These are phyloP conservation scores for Clusia tigrina DNA, from an alignment of 2,888 invertebrate genomes.

Conservation along the genomic window DNA sequence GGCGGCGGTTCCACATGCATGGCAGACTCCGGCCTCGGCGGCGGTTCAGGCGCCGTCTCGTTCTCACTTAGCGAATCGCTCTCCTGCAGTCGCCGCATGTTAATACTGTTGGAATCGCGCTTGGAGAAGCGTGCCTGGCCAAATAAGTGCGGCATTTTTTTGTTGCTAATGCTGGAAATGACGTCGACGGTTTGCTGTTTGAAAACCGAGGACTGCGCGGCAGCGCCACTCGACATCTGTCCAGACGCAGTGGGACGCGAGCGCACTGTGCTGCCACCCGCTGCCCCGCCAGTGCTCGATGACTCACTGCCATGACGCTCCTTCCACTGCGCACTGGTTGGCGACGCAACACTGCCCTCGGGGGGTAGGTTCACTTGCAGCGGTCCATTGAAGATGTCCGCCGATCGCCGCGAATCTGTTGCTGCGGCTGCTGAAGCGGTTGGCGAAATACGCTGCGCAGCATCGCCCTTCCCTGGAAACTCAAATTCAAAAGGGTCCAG, in stretches of 20 bases:
- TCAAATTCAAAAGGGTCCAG: constrained; percentile 64
- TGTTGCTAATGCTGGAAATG: constrained; percentile 64
- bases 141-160: constrained; percentile 65
- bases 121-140: constrained; percentile 63
- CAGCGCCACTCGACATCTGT: neutral
- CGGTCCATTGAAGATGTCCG: constrained; percentile 70
- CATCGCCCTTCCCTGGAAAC: constrained; percentile 39
- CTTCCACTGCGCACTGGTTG: constrained; percentile 40
- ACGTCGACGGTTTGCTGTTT: constrained; percentile 65
- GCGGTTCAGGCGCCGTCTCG: constrained; percentile 63
- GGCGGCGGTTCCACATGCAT: constrained; percentile 75
- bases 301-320: constrained; percentile 36
- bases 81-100: constrained; percentile 64
- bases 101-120: constrained; percentile 63
- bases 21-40: constrained; percentile 62
- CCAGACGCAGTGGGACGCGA: constrained; percentile 46
- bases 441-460: constrained; percentile 29
- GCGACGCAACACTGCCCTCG: constrained; percentile 64
- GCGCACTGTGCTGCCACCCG: constrained; percentile 42
- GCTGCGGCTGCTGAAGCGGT: constrained; percentile 44
- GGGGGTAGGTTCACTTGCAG: constrained; percentile 76
- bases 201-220: constrained; percentile 41
- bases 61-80: constrained; percentile 65
- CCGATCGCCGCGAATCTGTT: constrained; percentile 43
- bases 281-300: constrained; percentile 39